Evolutionary conservation across 2,888 invertebrate species (phyloP).

Genomic region (Nysson spinosus): DNA sequence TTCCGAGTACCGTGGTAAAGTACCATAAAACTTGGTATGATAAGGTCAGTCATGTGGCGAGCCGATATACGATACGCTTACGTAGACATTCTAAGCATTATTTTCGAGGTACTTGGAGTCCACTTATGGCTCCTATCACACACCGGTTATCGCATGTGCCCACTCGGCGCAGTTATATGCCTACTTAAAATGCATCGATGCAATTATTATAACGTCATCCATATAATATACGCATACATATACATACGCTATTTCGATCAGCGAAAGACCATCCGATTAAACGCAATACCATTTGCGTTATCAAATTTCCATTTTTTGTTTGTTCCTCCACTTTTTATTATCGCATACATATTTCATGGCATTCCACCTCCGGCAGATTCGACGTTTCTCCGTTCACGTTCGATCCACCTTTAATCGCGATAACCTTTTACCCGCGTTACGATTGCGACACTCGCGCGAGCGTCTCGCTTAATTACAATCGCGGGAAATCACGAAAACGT

Average conservation of each 20-base stretch:
- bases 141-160: conserved; percentile 1
- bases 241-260: conserved; percentile 7
- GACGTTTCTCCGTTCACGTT: too few relatives aligned
- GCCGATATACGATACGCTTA: conserved; percentile 18
- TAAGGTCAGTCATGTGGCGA: conserved; percentile 15
- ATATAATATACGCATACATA: too few relatives aligned
- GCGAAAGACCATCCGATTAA: background rate
- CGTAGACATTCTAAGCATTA: conserved; percentile 9
- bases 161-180: background rate
- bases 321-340: conserved; percentile 2
- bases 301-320: conserved; percentile 19
- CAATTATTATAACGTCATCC: background rate
- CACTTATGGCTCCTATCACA: conserved; percentile 16
- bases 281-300: background rate
- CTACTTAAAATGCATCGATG: conserved; percentile 14
- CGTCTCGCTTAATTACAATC: too few relatives aligned
- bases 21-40: conserved; percentile 12
- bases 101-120: conserved; percentile 19
- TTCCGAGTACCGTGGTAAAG: background rate
- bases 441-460: too few relatives aligned
- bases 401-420: too few relatives aligned
- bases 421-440: too few relatives aligned
- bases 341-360: conserved; percentile 6
- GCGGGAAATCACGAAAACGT: too few relatives aligned
- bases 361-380: too few relatives aligned